These are phyloP conservation scores for Fukomys damarensis DNA, from an alignment of 2,113 vertebrate genomes.

Conservation along the genomic window DNA sequence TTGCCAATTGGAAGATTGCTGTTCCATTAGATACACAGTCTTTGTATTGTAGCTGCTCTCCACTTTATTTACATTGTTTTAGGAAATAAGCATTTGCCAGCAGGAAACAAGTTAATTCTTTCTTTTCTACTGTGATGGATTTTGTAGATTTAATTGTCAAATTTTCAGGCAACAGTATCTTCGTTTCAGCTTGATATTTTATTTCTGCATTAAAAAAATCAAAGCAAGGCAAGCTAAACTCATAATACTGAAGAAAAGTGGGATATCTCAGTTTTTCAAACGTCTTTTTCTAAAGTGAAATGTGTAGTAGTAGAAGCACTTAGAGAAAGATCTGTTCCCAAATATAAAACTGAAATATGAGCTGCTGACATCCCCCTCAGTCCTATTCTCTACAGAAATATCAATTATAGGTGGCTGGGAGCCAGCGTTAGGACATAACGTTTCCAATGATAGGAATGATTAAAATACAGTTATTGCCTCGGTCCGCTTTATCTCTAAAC, in stretches of 20 bases:
- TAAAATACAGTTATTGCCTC: conserved; percentile 72
- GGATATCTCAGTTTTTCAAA: neutral
- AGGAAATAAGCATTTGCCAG: neutral
- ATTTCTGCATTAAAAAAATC: neutral
- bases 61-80: neutral
- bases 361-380: neutral
- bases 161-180: conserved; percentile 35
- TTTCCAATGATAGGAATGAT: conserved; percentile 65
- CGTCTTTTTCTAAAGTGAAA: neutral
- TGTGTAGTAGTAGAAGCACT: neutral
- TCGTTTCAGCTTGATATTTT: neutral
- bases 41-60: neutral
- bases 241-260: neutral
- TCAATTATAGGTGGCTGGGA: conserved; percentile 34
- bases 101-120: neutral
- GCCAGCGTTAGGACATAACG: neutral
- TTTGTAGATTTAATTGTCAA: conserved; percentile 6
- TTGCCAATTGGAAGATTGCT: conserved; percentile 55
- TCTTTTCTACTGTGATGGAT: neutral
- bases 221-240: conserved; percentile 2
- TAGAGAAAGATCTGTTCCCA: conserved; percentile 38
- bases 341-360: conserved; percentile 67
- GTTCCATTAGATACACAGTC: neutral
- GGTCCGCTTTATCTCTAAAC: conserved; percentile 67
- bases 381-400: conserved; percentile 45